Evolutionary conservation across 2,113 vertebrate genomes (phyloP).

Genomic region (Propithecus coquereli): DNA sequence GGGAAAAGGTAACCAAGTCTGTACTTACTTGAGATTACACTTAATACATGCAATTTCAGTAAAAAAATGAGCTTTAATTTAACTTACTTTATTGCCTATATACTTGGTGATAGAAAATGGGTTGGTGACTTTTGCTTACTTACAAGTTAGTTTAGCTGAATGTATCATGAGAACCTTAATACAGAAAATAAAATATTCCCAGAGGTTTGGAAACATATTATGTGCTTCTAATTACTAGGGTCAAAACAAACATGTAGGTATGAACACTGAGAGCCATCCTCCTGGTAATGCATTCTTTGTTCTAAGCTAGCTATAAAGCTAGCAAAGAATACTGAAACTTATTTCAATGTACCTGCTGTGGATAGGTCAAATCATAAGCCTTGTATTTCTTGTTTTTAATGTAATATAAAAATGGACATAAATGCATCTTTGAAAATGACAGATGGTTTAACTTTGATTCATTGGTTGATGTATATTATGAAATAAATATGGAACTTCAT

Average conservation of each 20-base stretch:
- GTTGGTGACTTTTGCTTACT: neutral
- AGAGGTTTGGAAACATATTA: neutral
- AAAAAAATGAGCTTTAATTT: neutral
- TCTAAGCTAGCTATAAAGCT: neutral
- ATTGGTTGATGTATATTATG: neutral
- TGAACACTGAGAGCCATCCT: neutral
- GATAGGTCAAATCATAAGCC: neutral
- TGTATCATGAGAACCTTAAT: neutral
- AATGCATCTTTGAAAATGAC: neutral
- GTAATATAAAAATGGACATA: neutral
- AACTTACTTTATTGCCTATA: neutral
- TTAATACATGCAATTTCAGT: neutral
- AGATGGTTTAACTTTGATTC: slow-evolving; percentile 4
- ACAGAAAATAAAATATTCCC: neutral
- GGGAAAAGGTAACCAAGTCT: neutral
- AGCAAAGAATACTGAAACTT: neutral
- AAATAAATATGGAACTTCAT: slow-evolving; percentile 7
- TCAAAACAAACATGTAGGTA: neutral
- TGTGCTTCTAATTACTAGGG: neutral
- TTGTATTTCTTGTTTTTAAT: slow-evolving; percentile 29
- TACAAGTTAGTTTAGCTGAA: neutral
- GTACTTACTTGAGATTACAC: neutral
- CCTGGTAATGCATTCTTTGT: neutral
- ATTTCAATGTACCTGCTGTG: slow-evolving; percentile 7
- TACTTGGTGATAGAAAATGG: neutral